These are phyloP conservation scores for Salvator merianae DNA, from an alignment of 2,113 vertebrate genomes.

Conservation along the genomic window DNA sequence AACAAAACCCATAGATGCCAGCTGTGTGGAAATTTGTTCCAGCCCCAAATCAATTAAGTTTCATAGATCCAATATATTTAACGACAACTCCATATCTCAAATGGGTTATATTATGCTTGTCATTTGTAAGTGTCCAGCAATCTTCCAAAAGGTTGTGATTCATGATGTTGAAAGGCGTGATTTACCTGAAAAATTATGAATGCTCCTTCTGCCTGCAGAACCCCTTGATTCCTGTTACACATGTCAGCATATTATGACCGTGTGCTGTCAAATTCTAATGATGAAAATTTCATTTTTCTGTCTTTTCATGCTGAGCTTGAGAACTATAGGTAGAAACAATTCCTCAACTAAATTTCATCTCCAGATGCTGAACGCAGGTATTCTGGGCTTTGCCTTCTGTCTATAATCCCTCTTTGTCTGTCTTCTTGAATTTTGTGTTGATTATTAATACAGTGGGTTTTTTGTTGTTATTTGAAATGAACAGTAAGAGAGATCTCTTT, in stretches of 20 bases:
- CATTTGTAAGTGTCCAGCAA: slow-evolving; percentile 65
- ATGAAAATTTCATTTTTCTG: slow-evolving; percentile 74
- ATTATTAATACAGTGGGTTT: neutral
- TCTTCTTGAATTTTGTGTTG: neutral
- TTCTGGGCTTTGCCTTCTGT: slow-evolving; percentile 34
- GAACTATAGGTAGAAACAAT: slow-evolving; percentile 69
- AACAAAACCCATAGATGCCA: neutral
- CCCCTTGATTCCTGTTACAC: slow-evolving; percentile 71
- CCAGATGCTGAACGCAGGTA: slow-evolving; percentile 48
- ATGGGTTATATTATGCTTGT: slow-evolving; percentile 47
- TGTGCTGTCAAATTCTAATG: slow-evolving; percentile 74
- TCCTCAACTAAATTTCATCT: slow-evolving; percentile 55
- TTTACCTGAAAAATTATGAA: slow-evolving; percentile 69
- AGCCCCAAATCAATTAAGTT: slow-evolving; percentile 48
- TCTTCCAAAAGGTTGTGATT: slow-evolving; percentile 41
- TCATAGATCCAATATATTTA: slow-evolving; percentile 53
- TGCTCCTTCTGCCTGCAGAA: slow-evolving; percentile 56
- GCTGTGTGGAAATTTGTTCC: slow-evolving; percentile 17
- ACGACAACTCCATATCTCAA: slow-evolving; percentile 45
- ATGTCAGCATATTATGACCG: slow-evolving; percentile 77
- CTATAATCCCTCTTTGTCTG: slow-evolving; percentile 22
- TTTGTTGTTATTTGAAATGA: neutral
- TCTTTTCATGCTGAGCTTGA: slow-evolving; percentile 69
- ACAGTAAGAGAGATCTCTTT: slow-evolving; percentile 15
- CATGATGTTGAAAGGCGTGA: slow-evolving; percentile 64